Conservation (phyloP, 2,113 vertebrate species). For the human region GRCh38 chr5:93755001-93755500, state of each 20-base stretch:
- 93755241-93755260: neutral
- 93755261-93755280: neutral
- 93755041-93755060: constrained; percentile 15
- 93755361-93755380: too few relatives aligned
- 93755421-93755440: too few relatives aligned
- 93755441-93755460: too few relatives aligned
- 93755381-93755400: too few relatives aligned
- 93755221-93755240: neutral
- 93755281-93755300: neutral
- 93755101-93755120: neutral
- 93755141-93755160: constrained; percentile 24
- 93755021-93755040: neutral
- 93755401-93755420: too few relatives aligned
- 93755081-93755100: constrained; percentile 4
- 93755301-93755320: neutral
- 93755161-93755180: neutral
- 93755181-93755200: neutral
- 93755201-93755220: neutral
- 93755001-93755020: neutral
- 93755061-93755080: constrained; percentile 6
- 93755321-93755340: neutral
- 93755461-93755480: too few relatives aligned
- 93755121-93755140: neutral
- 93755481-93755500: too few relatives aligned
- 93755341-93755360: neutral